A percentile compares a stretch with the other conserved stretches of the same genome.
Evolutionary conservation across 2,888 invertebrate species (phyloP).

Genomic region (Orgyia antiqua): DNA sequence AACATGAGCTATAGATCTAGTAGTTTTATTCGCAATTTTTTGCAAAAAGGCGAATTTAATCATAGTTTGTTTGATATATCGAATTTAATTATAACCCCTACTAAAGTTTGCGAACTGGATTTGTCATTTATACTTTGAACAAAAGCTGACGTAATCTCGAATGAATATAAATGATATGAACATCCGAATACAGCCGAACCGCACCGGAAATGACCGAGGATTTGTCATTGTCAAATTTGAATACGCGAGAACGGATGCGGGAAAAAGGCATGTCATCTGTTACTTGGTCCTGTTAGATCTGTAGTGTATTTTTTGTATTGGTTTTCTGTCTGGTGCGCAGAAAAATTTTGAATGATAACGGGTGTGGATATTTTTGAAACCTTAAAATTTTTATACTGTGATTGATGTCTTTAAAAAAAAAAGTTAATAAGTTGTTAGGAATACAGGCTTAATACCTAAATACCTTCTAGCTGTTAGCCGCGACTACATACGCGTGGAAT

Average conservation of each 20-base stretch:
- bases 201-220: constrained; percentile 66
- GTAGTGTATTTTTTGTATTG: constrained; percentile 13
- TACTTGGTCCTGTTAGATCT: constrained; percentile 28
- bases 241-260: constrained; percentile 63
- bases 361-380: no score
- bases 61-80: no score
- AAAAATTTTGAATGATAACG: no score
- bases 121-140: constrained; percentile 46
- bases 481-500: no score
- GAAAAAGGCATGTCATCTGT: constrained; percentile 73
- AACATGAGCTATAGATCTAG: no score
- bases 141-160: constrained; percentile 51
- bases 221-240: constrained; percentile 76
- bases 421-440: no score
- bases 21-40: no score
- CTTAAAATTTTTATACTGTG: no score
- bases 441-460: no score
- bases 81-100: constrained; percentile 45
- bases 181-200: constrained; percentile 58
- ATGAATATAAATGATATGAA: constrained; percentile 71
- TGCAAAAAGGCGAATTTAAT: no score
- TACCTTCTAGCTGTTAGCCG: no score
- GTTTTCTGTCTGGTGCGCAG: constrained; percentile 3
- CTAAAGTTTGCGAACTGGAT: constrained; percentile 45
- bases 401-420: no score